These are phyloP conservation scores for Nothobranchius furzeri DNA, from an alignment of 2,113 vertebrate genomes.

Conservation along the genomic window DNA sequence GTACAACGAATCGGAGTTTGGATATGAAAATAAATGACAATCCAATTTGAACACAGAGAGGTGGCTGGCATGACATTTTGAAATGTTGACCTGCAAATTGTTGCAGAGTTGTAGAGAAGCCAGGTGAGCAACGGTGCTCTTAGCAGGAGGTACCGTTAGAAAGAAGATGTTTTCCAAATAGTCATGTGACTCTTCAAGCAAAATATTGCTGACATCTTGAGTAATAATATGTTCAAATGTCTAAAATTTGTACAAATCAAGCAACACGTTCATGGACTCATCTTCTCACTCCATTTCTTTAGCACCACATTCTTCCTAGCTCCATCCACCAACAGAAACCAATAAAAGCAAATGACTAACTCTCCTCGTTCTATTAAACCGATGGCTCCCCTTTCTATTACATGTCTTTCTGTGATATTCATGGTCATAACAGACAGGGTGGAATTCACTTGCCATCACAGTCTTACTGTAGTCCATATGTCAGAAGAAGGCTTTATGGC, in stretches of 20 bases:
- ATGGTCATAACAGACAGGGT: slow-evolving; percentile 61
- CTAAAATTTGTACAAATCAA: slow-evolving; percentile 20
- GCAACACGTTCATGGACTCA: neutral
- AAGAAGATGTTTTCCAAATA: slow-evolving; percentile 5
- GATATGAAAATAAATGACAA: neutral
- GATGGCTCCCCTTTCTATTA: slow-evolving; percentile 60
- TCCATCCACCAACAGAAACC: slow-evolving; percentile 49
- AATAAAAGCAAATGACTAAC: slow-evolving; percentile 52
- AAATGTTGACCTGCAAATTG: slow-evolving; percentile 74
- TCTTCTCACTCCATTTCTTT: slow-evolving; percentile 19
- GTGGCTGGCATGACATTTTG: too few species aligned
- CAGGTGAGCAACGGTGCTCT: slow-evolving; percentile 40
- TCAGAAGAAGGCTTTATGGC: slow-evolving; percentile 63
- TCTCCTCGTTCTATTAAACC: slow-evolving; percentile 61
- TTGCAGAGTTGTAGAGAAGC: slow-evolving; percentile 32
- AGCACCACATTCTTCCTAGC: slow-evolving; percentile 15
- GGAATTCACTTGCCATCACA: slow-evolving; percentile 68
- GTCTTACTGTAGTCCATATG: slow-evolving; percentile 69
- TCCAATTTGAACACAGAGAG: too few species aligned
- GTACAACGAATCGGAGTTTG: neutral
- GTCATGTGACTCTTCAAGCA: neutral
- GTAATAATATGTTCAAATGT: neutral
- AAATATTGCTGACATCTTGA: slow-evolving; percentile 21
- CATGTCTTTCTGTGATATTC: slow-evolving; percentile 60
- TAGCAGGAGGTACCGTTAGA: slow-evolving; percentile 11